Base-by-base conservation (phyloP, 2,797 vertebrate genomes). In the Poliocrania exsul region DNA sequence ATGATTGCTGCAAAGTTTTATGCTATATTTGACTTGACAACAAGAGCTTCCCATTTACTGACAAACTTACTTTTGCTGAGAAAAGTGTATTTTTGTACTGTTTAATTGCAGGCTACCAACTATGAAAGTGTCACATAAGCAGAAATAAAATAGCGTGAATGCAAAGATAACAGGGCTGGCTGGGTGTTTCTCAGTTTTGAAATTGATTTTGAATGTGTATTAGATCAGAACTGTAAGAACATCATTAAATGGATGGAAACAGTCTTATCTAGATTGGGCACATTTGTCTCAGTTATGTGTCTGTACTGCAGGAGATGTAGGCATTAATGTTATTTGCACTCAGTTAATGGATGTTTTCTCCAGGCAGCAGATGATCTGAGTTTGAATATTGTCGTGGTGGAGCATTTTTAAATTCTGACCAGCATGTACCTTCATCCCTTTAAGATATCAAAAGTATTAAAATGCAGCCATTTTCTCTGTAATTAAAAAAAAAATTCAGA, bases 151-250 rank as follows among this genome's bases (percentile, higher is more conserved):
- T 81, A 42, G 46, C 13, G 14, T 33, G 25, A 64, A 69, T 91
- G 24, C 90, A 79, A 75, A 58, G 37, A 81, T 93, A 81, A 49
- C 14, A 24, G 50, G 25, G 37, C n/a, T 86, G 53, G 24, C 47
- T 88, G 58, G 44, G 28, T 95, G 84, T 94, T 94, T 94, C 77
- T 94, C 69, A 66, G 62, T 96, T 96, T 95, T 95, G 92, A 96
- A 97, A 84, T 85, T 93, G 79, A 91, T 94, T 97, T 89, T 85
- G 71, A 88, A 56, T 0, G 0, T 74, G 35, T 38, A 20, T 93
- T 90, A 94, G 87, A 96, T 93, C 85, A 93, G 94, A 97, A 95
- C 90, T 96, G 67, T 93, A 84, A 95, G 87, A 95, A 57, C 77
- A 69, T 95, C 77, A 95, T 96, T 95, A 93, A 95, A 86, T 90